Evolutionary conservation across 2,113 vertebrate genomes (phyloP).

Genomic region (Neolamprologus brichardi): DNA sequence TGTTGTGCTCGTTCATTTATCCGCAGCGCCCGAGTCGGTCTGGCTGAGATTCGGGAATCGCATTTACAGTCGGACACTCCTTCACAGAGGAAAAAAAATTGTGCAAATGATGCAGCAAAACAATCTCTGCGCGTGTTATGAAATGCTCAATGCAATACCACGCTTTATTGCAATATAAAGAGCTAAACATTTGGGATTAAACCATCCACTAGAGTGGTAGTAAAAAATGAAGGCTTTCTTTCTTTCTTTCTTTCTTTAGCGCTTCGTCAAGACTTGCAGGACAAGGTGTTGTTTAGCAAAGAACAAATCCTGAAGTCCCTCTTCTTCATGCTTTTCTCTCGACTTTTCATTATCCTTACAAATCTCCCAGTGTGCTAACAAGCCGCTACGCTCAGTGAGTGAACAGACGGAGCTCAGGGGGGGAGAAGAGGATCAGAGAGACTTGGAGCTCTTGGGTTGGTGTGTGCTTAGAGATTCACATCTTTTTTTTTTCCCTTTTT

Average conservation of each 20-base stretch:
- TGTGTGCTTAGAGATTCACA: slow-evolving; percentile 52
- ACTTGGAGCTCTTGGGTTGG: slow-evolving; percentile 56
- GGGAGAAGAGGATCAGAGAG: slow-evolving; percentile 60
- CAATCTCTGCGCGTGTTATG: not conserved
- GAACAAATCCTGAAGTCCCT: slow-evolving; percentile 11
- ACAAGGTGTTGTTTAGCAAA: not conserved
- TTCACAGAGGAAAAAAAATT: not conserved
- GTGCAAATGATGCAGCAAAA: not conserved
- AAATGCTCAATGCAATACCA: not conserved
- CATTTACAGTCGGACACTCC: not conserved
- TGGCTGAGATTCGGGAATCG: slow-evolving; percentile 14
- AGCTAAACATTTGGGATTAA: not conserved
- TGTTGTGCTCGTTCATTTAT: slow-evolving; percentile 15
- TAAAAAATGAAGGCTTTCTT: not conserved
- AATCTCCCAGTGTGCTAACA: slow-evolving; percentile 65
- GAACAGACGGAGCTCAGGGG: slow-evolving; percentile 62
- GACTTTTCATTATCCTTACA: slow-evolving; percentile 65
- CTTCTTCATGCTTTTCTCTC: slow-evolving; percentile 10
- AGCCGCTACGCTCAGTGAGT: slow-evolving; percentile 52
- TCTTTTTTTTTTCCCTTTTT: not conserved
- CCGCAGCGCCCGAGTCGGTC: slow-evolving; percentile 3
- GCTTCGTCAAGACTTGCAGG: not conserved
- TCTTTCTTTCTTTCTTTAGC: not conserved
- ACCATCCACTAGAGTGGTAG: not conserved
- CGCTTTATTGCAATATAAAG: not conserved